Evolutionary conservation across 2,113 vertebrate species (phyloP).

Genomic region (Perca flavescens): DNA sequence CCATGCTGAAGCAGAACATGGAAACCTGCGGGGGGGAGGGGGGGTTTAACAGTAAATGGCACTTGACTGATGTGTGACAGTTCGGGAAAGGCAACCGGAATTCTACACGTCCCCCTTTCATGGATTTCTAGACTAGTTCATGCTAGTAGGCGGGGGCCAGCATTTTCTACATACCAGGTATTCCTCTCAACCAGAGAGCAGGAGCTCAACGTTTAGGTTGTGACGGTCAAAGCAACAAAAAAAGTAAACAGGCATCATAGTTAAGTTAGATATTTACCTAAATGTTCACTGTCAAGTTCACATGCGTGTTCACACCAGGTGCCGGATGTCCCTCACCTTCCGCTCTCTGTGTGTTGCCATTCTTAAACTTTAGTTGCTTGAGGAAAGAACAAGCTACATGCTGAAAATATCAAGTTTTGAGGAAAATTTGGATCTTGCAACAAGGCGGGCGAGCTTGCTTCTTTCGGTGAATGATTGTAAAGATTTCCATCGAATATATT

Average conservation of each 20-base stretch:
- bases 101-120: slow-evolving; percentile 59
- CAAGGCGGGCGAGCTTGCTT: too few species aligned
- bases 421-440: too few species aligned
- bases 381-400: too few species aligned
- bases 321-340: too few species aligned
- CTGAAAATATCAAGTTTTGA: too few species aligned
- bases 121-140: slow-evolving; percentile 65
- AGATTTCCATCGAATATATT: too few species aligned
- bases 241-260: neutral
- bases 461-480: too few species aligned
- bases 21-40: slow-evolving; percentile 31
- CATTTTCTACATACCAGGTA: slow-evolving; percentile 50
- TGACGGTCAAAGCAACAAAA: neutral
- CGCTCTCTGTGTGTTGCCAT: too few species aligned
- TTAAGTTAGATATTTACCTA: neutral
- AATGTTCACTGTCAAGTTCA: neutral
- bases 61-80: slow-evolving; percentile 51
- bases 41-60: slow-evolving; percentile 29
- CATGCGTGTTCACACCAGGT: too few species aligned
- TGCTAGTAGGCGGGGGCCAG: slow-evolving; percentile 44
- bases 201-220: neutral
- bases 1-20: slow-evolving; percentile 23
- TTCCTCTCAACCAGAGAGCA: slow-evolving; percentile 19
- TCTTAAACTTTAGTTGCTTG: too few species aligned
- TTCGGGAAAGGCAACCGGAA: slow-evolving; percentile 63